Evolutionary conservation across 2,113 vertebrate genomes (phyloP).

Genomic region (Turdus rufiventris): DNA sequence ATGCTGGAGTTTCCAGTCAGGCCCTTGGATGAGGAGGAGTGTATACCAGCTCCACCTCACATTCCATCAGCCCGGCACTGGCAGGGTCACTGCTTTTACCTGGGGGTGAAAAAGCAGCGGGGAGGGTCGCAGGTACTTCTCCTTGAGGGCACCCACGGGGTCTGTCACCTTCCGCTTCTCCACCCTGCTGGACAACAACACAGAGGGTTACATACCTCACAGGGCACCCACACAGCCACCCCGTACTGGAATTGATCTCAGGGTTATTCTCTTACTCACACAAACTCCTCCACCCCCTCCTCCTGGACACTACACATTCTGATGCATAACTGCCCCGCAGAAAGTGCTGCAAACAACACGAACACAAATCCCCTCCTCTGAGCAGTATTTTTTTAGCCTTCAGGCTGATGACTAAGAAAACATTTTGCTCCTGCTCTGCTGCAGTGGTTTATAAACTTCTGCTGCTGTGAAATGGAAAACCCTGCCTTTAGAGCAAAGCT

Average conservation of each 20-base stretch:
- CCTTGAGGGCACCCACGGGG: conserved; percentile 93
- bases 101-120: conserved; percentile 95
- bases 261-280: accelerated
- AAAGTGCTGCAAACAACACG: neutral
- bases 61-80: accelerated
- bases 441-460: neutral
- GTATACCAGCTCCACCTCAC: neutral
- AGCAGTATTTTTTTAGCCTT: neutral
- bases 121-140: conserved; percentile 93
- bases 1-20: accelerated
- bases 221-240: neutral
- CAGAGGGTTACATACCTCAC: conserved; percentile 91
- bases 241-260: accelerated
- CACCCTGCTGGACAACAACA: conserved; percentile 99
- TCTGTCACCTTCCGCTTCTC: conserved; percentile 98
- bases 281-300: neutral
- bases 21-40: neutral
- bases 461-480: neutral
- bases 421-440: neutral
- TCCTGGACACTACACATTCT: too few relatives aligned
- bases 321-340: neutral
- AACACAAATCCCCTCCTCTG: neutral
- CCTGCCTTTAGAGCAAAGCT: neutral
- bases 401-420: neutral
- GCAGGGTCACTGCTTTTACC: conserved; percentile 62